Evolutionary conservation across 2,797 vertebrate species (phyloP), one percentile per base, ranked within the genome.

Genomic region (Alcedo atthis): DNA sequence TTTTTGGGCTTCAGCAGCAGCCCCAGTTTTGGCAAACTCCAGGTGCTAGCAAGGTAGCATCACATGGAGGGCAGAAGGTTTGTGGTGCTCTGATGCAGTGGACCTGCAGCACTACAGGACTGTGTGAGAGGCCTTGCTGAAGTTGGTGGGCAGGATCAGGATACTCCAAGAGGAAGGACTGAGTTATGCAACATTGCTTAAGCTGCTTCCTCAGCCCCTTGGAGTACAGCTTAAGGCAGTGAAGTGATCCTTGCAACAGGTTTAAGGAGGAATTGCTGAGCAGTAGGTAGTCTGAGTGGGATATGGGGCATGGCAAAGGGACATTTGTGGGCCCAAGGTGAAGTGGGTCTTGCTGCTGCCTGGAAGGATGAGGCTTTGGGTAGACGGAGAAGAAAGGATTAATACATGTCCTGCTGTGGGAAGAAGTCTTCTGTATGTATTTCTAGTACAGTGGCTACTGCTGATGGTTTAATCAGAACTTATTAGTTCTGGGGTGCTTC

Each of bases 91-190:
- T 42, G 57, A 74, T 55, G 33, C 55, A 49, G 46, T 20, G 32
- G 25, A 59, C 4, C 37, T 79, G 40, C 40, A 66, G 49, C 0
- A 0, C 40, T 25, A 32, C 75, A 69, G 37, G 33, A 61, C 21
- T 3, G 1, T 22, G 10, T 2, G 5, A 32, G 10, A 48, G 17
- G 42, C 54, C 45, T 85, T 32, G 9, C 58, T 30, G 10, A 51
- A 76, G 25, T 37, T 26, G 19, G 2, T 2, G 2, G 12, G 12
- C 46, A 66, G 24, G n/a, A 30, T 83, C 24, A 35, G 1, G 3
- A 51, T 42, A 15, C 13, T 75, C 15, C 0, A 0, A 26, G 69
- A 83, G 9, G 6, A 6, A 79, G 46, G 32, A 54, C 43, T 0
- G 1, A 80, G 54, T 30, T 66, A 37, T 6, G 17, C 69, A 68